These are phyloP conservation scores for Sabellastarte sp. DNA, from an alignment of 2,888 invertebrate species.

Conservation along the genomic window DNA sequence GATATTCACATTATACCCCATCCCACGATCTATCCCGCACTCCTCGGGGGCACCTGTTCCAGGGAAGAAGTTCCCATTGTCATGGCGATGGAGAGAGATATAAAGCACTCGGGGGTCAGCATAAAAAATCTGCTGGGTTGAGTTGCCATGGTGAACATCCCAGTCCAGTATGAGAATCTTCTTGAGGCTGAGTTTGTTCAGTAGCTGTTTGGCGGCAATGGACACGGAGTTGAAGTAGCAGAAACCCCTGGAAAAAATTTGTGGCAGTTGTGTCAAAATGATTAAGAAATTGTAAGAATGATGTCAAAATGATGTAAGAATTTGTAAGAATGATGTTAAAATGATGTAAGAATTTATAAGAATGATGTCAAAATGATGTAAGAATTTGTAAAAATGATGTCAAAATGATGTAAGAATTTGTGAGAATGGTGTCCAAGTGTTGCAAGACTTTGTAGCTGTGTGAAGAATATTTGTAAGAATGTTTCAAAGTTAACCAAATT, in stretches of 20 bases:
- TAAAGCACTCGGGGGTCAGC: conserved; percentile 91
- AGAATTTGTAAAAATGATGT: too few species aligned
- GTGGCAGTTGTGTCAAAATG: background rate
- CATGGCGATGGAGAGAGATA: conserved; percentile 96
- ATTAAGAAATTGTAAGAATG: too few species aligned
- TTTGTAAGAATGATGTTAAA: too few species aligned
- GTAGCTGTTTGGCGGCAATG: conserved; percentile 86
- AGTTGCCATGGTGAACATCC: conserved; percentile 99
- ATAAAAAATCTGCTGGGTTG: conserved; percentile 97
- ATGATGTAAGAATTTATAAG: too few species aligned
- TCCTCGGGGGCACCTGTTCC: conserved; percentile 93
- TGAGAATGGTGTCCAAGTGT: too few species aligned
- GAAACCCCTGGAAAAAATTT: conserved; percentile 70
- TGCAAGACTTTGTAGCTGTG: too few species aligned
- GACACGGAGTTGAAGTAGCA: conserved; percentile 99
- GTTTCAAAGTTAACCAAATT: too few species aligned
- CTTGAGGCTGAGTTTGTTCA: conserved; percentile 78
- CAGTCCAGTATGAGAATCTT: conserved; percentile 96
- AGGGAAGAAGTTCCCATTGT: conserved; percentile 99
- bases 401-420: too few species aligned
- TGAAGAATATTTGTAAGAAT: too few species aligned
- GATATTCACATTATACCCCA: conserved; percentile 93
- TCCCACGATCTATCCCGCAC: conserved; percentile 84
- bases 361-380: too few species aligned
- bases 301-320: too few species aligned